A percentile compares a stretch with the other conserved stretches of the same genome.
phyloP scores from a whole-genome alignment of 2,797 vertebrate species.

The Galago senegalensis region DNA sequence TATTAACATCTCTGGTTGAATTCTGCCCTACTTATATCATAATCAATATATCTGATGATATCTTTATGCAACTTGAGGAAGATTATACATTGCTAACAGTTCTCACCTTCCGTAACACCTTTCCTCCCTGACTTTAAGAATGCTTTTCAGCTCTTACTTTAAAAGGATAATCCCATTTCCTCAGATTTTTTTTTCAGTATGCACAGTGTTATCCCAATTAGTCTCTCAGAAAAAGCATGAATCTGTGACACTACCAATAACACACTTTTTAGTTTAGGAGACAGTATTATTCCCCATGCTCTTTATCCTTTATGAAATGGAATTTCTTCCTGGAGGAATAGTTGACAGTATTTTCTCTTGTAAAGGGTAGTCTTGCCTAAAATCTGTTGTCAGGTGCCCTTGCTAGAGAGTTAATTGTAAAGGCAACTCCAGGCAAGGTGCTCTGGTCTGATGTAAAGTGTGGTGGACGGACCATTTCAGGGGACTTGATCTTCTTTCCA shows the following conservation, averaged over 20 bases:
- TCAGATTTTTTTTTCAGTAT: slow-evolving; percentile 4
- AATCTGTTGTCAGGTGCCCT: slow-evolving; percentile 37
- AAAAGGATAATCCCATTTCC: slow-evolving; percentile 58
- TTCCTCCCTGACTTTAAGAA: background rate
- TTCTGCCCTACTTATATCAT: background rate
- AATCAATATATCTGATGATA: background rate
- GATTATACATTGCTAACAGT: slow-evolving; percentile 44
- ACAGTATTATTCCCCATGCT: background rate
- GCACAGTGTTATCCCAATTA: background rate
- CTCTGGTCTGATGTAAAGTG: background rate
- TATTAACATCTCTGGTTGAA: slow-evolving; percentile 42
- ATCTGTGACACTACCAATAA: background rate
- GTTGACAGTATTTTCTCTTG: slow-evolving; percentile 37
- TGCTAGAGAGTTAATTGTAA: slow-evolving; percentile 15
- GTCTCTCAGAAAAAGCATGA: slow-evolving; percentile 10
- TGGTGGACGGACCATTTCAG: background rate
- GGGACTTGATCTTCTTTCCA: background rate
- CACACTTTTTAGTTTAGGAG: slow-evolving; percentile 29
- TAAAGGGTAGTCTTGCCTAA: slow-evolving; percentile 22
- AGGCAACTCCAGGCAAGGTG: background rate
- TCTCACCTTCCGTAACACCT: background rate
- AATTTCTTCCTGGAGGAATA: slow-evolving; percentile 57
- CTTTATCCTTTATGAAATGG: slow-evolving; percentile 10
- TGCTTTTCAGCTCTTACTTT: slow-evolving; percentile 7
- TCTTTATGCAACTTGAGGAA: slow-evolving; percentile 39